Evolutionary conservation across 2,888 invertebrate genomes (phyloP).

Genomic region (Cephalotes varians): DNA sequence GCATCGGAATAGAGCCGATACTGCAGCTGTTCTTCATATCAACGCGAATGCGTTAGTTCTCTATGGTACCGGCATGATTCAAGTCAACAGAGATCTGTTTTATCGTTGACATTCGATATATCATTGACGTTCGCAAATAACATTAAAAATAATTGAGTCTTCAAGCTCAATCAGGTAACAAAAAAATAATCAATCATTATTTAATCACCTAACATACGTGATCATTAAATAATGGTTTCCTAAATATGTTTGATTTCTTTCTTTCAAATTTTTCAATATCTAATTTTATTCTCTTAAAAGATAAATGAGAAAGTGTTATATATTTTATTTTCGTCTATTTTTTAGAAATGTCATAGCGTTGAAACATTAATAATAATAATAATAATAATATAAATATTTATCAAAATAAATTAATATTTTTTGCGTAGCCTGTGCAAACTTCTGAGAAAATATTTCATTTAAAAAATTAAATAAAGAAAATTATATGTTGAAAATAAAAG

Average conservation of each 20-base stretch:
- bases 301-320: neutral
- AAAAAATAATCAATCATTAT: neutral
- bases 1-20: constrained; percentile 8
- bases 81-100: constrained; percentile 33
- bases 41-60: constrained; percentile 21
- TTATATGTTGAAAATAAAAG: neutral
- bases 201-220: neutral
- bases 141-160: constrained; percentile 1
- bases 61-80: constrained; percentile 25
- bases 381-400: neutral
- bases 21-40: constrained; percentile 42
- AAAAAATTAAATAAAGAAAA: neutral
- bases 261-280: neutral
- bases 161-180: neutral
- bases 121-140: neutral
- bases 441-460: neutral
- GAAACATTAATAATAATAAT: neutral
- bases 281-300: neutral
- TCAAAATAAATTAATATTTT: neutral
- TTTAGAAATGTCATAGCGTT: neutral
- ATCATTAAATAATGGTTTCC: neutral
- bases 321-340: neutral
- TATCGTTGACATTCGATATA: neutral
- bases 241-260: neutral
- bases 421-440: neutral